phyloP scores from a whole-genome alignment of 2,113 vertebrate species.

The Anarhynchus alexandrinus region DNA sequence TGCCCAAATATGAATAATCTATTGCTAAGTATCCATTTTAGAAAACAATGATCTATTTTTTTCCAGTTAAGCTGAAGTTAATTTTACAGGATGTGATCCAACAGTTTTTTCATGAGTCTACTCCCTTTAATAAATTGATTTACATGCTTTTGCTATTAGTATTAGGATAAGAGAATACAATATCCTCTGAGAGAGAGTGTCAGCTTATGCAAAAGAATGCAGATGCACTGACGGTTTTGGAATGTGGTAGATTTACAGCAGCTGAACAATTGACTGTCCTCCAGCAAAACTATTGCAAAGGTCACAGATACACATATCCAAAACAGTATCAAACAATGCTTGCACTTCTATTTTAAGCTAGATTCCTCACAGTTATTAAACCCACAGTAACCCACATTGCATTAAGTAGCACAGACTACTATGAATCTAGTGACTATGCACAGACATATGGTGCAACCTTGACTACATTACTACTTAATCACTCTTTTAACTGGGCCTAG shows the following conservation, averaged over 20 bases:
- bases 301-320: neutral
- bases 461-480: neutral
- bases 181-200: neutral
- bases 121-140: neutral
- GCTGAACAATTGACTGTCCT: slow-evolving; percentile 2
- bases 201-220: neutral
- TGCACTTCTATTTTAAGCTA: neutral
- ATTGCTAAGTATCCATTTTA: neutral
- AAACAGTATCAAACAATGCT: neutral
- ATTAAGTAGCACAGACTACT: neutral
- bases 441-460: neutral
- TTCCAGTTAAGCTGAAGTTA: neutral
- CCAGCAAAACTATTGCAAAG: slow-evolving; percentile 1
- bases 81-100: neutral
- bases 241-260: neutral
- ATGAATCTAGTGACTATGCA: neutral
- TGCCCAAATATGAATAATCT: neutral
- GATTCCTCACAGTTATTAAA: neutral
- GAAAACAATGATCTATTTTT: neutral
- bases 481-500: neutral
- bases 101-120: neutral
- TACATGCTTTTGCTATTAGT: neutral
- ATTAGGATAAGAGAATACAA: neutral
- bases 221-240: neutral
- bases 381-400: neutral